Evolutionary conservation across 1,140 invertebrate genomes (phyloP).

Genomic region (Euura saliciscinereae): DNA sequence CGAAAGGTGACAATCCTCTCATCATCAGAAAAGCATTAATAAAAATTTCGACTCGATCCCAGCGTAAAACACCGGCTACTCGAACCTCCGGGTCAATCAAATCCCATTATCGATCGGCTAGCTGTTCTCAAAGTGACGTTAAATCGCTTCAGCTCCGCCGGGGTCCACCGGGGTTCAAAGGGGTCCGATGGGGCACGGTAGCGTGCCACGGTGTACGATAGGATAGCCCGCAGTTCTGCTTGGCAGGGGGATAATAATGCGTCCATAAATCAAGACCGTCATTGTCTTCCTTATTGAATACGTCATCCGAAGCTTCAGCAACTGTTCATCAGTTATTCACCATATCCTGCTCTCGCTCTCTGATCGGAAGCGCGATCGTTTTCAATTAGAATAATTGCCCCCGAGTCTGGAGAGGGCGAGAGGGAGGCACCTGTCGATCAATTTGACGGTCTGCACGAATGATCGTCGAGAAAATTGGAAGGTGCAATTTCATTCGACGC

Average conservation of each 20-base stretch:
- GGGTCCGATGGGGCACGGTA: constrained; percentile 3
- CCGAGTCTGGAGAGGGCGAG: no score
- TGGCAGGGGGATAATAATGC: constrained; percentile 40
- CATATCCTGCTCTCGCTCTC: not conserved
- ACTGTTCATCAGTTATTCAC: not conserved
- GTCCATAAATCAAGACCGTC: constrained; percentile 39
- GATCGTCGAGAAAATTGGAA: no score
- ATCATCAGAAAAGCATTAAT: no score
- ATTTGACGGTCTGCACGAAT: no score
- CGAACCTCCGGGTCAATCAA: not conserved
- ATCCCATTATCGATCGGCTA: not conserved
- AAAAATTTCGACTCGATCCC: no score
- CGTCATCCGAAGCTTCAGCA: constrained; percentile 24
- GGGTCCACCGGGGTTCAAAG: not conserved
- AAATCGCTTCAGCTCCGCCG: not conserved
- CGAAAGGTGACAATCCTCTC: no score
- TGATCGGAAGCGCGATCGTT: not conserved
- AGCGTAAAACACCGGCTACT: no score
- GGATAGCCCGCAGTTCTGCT: not conserved
- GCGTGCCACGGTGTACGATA: not conserved
- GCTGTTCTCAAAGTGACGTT: constrained; percentile 4
- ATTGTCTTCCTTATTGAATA: constrained; percentile 45
- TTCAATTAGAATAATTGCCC: not conserved
- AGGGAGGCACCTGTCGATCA: no score
- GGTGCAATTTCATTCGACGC: no score